Percentiles rank a stretch among this genome's conserved stretches.
Conservation (phyloP, 2,113 vertebrate species). For the Orycteropus afer region DNA sequence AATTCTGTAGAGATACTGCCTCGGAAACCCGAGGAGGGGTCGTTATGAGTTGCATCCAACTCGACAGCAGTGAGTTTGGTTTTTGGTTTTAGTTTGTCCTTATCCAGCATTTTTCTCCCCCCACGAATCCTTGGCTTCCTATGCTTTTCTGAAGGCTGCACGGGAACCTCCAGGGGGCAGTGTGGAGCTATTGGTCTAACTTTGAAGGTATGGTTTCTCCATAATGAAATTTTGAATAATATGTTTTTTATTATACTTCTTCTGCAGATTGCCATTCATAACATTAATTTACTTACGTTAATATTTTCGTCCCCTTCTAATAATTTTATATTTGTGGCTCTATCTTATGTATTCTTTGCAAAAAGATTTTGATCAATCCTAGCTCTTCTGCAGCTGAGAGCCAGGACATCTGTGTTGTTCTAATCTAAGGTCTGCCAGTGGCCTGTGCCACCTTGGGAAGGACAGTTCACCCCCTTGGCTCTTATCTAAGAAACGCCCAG, state of each 20-base stretch:
- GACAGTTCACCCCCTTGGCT: background rate
- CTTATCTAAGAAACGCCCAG: background rate
- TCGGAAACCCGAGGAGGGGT: too few relatives aligned
- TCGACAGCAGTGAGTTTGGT: too few relatives aligned
- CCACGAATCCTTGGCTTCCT: background rate
- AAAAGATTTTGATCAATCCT: background rate
- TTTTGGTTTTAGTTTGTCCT: too few relatives aligned
- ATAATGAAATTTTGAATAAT: background rate
- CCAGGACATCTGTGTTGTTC: background rate
- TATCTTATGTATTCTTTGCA: background rate
- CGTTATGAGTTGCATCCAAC: too few relatives aligned
- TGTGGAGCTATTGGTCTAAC: background rate
- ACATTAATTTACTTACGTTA: constrained; percentile 14
- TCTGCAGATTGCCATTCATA: constrained; percentile 31
- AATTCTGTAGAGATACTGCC: too few relatives aligned
- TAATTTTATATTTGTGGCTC: constrained; percentile 36
- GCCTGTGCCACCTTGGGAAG: background rate
- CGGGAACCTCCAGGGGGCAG: constrained; percentile 60
- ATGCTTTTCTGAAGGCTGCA: background rate
- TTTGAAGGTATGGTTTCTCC: background rate
- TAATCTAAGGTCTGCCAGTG: background rate
- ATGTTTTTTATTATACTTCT: constrained; percentile 42
- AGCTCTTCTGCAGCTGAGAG: background rate
- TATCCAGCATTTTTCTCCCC: background rate
- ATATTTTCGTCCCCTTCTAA: background rate